Conservation (phyloP, 1,140 invertebrate genomes). For the Mamestra configurata region DNA sequence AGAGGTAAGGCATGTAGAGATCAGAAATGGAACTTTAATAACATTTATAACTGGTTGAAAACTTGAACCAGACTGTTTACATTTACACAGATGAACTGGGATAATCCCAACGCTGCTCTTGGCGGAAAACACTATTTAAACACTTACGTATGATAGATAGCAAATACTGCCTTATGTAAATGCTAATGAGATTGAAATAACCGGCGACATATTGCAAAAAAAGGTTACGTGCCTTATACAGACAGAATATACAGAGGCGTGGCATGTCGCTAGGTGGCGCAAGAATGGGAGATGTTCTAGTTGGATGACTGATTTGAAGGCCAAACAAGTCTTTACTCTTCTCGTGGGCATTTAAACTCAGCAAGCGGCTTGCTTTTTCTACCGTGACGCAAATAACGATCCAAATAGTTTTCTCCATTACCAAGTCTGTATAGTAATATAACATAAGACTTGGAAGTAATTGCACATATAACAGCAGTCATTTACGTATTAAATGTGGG, state of each 20-base stretch:
- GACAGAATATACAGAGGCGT: constrained; percentile 31
- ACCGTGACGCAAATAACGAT: constrained; percentile 34
- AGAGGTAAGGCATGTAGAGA: background rate
- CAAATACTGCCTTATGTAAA: constrained; percentile 34
- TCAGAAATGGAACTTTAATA: background rate
- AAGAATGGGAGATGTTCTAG: constrained; percentile 37
- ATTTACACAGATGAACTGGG: background rate
- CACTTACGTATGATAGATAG: background rate
- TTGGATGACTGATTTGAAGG: constrained; percentile 42
- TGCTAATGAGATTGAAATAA: constrained; percentile 27
- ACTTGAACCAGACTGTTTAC: background rate
- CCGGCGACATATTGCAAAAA: constrained; percentile 33
- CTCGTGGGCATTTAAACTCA: constrained; percentile 32
- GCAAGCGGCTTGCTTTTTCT: constrained; percentile 16
- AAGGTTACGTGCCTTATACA: constrained; percentile 12
- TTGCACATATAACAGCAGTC: background rate
- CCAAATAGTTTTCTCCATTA: constrained; percentile 37
- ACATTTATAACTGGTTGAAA: too few species aligned
- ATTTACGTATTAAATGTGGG: background rate
- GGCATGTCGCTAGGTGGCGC: constrained; percentile 33
- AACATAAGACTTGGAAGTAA: background rate
- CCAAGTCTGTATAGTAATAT: background rate
- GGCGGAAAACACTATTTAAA: constrained; percentile 4
- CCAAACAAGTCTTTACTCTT: constrained; percentile 41
- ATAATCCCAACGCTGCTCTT: background rate